Evolutionary conservation across 2,888 invertebrate genomes (phyloP), one percentile per base, ranked within the genome.

Genomic region (Drosophila paranaensis): DNA sequence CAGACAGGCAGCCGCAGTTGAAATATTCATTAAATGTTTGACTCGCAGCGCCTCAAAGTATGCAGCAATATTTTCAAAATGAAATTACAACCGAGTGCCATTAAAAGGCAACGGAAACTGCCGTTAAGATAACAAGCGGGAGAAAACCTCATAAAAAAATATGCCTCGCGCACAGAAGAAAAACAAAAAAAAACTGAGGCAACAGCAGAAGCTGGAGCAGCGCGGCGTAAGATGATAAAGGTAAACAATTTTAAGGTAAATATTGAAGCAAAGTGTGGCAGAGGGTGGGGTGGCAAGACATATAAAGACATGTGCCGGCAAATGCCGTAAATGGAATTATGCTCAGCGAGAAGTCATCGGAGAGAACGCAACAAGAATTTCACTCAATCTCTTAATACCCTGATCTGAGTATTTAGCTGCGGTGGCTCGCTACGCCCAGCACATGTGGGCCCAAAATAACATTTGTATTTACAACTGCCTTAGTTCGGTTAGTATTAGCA

Each of bases 51-150:
- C 54, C 16, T 39, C 42, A 48, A 48, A 53, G 42, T 33, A 27
- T 66, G 46, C 66, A 61, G 65, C 46, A 57, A 60, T 65, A 64
- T 61, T 71, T 43, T 42, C 16, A 43, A 79, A 88, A 86, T 82
- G 70, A 86, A 79, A 88, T 88, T 81, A 86, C 79, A 68, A 46
- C 46, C 63, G 71, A 81, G 82, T 68, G 73, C 88, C 88, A 86
- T 86, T 86, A 88, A 74, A 88, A 86, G 76, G 68, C 63, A 62
- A 53, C 76, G 74, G 78, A 75, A 79, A 60, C 64, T 71, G 72
- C 74, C 83, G 63, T 79, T 74, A 77, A 79, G 82, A 84, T 78
- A 88, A 82, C 72, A 72, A 82, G 71, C 48, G 75, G 48, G 58
- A 48, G 70, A 60, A 61, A 40, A 27, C 53, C 30, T 51, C 61